Evolutionary conservation across 30 jellyfish, hydroid and myxozoan species (phyloP).

Genomic region (Cassiopea xamachana): DNA sequence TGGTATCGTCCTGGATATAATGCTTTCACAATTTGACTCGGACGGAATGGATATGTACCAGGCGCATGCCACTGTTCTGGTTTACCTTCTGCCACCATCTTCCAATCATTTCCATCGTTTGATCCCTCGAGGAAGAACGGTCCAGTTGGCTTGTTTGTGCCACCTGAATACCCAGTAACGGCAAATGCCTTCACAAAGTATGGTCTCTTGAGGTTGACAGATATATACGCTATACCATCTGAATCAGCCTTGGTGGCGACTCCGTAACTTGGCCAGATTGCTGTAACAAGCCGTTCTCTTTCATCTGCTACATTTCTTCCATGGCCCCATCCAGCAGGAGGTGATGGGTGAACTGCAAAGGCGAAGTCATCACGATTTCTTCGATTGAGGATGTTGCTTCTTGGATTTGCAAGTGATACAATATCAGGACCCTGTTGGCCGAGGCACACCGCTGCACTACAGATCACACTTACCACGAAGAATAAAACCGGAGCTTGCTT

Average conservation of each 20-base stretch:
- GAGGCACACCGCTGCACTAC: too few species aligned
- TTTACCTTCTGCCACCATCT: conserved; percentile 16
- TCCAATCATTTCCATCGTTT: conserved; percentile 3
- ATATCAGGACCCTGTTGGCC: too few species aligned
- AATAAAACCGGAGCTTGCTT: too few species aligned
- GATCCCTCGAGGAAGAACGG: conserved; percentile 18
- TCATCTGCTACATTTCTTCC: background rate
- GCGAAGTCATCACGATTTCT: too few species aligned
- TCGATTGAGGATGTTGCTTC: too few species aligned
- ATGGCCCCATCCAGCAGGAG: too few species aligned
- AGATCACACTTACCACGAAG: too few species aligned
- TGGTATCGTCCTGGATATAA: background rate
- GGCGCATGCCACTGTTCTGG: conserved; percentile 28
- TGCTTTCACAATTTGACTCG: conserved; percentile 23
- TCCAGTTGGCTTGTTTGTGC: background rate
- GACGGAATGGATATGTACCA: conserved; percentile 53
- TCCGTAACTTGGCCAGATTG: background rate
- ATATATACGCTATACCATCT: conserved; percentile 25
- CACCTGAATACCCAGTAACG: conserved; percentile 25
- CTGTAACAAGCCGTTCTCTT: too few species aligned
- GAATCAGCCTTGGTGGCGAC: background rate
- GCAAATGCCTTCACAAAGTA: conserved; percentile 29
- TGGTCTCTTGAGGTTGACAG: conserved; percentile 18
- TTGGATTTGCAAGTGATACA: too few species aligned
- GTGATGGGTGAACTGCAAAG: too few species aligned